Base-by-base conservation (phyloP, 30 jellyfish, hydroid and myxozoan species). In the Chrysaora quinquecirrha region DNA sequence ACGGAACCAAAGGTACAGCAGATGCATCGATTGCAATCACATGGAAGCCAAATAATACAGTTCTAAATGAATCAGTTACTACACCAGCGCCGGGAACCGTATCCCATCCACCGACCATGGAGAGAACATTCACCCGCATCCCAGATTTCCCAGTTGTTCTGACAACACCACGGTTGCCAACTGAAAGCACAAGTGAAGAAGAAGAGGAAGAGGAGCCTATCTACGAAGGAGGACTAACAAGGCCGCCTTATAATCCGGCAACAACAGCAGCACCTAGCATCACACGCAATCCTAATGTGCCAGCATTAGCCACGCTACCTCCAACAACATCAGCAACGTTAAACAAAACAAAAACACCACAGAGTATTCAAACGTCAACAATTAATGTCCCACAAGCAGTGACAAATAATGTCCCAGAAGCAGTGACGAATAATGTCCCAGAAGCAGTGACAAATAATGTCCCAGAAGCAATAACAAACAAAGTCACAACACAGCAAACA, bases 81-180 rank as follows among this genome's bases (percentile, higher is more conserved):
- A 82, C 92, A 3, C 60, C 73, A 2, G 7, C 29, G 9, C 68
- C 68, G 7, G 7, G 6, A 12, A 52, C 68, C 9, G 54, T n/a
- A 33, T 80, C 92, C 12, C 16, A 85, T 23, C 73, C 73, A 20
- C 92, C 92, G 16, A 82, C 92, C 19, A 68, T 82, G 84, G 11
- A 28, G 48, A 81, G 32, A 10, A 82, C 92, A 48, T 82, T 82
- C 47, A 82, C 92, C 20, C 85, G 92, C 21, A 70, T 82, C 12
- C 92, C 92, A 0, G 92, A 82, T 72, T 82, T 82, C 56, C 92
- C 83, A 1, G 86, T 20, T 20, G 92, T 82, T 60, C 61, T 82
- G 80, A 82, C 92, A 48, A 82, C 92, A 1, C 92, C 92, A 18
- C 64, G 49, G 52, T 21, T 82, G 58, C 92, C 92, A 12, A 60